phyloP scores from a whole-genome alignment of 2,113 vertebrate genomes.

The Colaptes auratus region DNA sequence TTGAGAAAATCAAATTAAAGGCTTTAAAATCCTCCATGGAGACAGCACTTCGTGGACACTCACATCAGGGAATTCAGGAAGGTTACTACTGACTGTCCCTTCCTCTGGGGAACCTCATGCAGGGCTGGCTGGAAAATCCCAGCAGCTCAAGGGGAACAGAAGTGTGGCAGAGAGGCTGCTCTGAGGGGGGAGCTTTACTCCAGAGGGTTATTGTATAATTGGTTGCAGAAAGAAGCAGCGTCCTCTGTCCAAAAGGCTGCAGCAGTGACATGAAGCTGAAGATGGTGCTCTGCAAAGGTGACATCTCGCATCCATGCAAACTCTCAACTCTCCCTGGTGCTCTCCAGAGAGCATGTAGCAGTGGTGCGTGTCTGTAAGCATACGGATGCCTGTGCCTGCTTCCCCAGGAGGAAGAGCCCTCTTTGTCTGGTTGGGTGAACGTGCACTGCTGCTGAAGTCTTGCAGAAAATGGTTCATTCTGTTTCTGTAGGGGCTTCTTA shows the following conservation, averaged over 20 bases:
- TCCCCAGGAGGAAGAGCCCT: not conserved
- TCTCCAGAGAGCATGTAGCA: not conserved
- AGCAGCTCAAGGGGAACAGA: not conserved
- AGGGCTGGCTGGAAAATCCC: not conserved
- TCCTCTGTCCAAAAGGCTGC: not conserved
- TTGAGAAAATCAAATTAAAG: conserved; percentile 79
- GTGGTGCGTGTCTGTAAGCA: accelerated
- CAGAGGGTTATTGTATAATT: not conserved
- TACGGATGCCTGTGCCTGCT: not conserved
- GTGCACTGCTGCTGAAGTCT: not conserved
- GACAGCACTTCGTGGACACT: conserved; percentile 51
- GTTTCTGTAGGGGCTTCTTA: not conserved
- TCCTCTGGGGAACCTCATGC: accelerated
- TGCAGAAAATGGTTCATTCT: not conserved
- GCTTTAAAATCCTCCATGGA: conserved; percentile 67
- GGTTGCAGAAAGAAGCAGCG: accelerated
- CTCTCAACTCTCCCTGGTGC: not conserved
- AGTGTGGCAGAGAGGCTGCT: not conserved
- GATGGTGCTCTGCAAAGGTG: not conserved
- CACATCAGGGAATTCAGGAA: conserved; percentile 46
- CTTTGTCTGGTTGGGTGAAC: not conserved
- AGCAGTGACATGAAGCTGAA: accelerated
- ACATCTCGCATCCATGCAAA: not conserved
- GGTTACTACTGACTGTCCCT: conserved; percentile 30
- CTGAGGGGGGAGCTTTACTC: not conserved